Evolutionary conservation across 1,140 invertebrate species (phyloP).

Genomic region (Dermatophagoides farinae): DNA sequence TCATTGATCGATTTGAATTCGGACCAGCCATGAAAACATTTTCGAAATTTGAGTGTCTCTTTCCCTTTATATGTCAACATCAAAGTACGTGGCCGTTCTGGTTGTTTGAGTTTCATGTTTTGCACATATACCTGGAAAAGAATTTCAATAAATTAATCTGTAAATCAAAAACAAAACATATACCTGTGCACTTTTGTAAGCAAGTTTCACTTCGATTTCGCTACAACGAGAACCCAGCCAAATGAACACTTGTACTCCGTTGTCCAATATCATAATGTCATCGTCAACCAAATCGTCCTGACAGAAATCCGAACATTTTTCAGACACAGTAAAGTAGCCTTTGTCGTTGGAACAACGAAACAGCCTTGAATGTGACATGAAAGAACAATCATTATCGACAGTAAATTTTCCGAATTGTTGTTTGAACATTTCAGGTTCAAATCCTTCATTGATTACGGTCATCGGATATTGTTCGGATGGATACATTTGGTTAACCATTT

Average conservation of each 20-base stretch:
- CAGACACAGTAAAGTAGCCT: conserved; percentile 94
- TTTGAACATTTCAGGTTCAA: conserved; percentile 98
- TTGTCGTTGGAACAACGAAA: conserved; percentile 99
- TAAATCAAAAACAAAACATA: too few relatives aligned
- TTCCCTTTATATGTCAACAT: conserved; percentile 92
- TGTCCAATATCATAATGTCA: conserved; percentile 98
- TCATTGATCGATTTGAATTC: conserved; percentile 27
- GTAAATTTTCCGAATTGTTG: conserved; percentile 52
- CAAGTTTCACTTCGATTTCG: conserved; percentile 96
- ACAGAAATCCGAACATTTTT: conserved; percentile 99
- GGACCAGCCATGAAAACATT: conserved; percentile 96
- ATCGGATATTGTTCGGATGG: conserved; percentile 42
- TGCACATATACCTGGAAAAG: conserved; percentile 85
- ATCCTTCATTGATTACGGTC: conserved; percentile 74
- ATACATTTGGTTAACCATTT: conserved; percentile 84
- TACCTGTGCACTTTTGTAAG: conserved; percentile 94
- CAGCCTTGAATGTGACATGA: conserved; percentile 77
- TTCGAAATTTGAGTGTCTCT: conserved; percentile 78
- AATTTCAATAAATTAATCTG: too few relatives aligned
- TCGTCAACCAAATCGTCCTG: conserved; percentile 98
- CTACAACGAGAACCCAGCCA: conserved; percentile 90
- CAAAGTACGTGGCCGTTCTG: conserved; percentile 69
- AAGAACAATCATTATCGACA: conserved; percentile 73
- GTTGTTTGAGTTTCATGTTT: conserved; percentile 84
- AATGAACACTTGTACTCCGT: conserved; percentile 89